These are phyloP conservation scores for Pempheris klunzingeri DNA, from an alignment of 2,797 vertebrate species.

Conservation along the genomic window DNA sequence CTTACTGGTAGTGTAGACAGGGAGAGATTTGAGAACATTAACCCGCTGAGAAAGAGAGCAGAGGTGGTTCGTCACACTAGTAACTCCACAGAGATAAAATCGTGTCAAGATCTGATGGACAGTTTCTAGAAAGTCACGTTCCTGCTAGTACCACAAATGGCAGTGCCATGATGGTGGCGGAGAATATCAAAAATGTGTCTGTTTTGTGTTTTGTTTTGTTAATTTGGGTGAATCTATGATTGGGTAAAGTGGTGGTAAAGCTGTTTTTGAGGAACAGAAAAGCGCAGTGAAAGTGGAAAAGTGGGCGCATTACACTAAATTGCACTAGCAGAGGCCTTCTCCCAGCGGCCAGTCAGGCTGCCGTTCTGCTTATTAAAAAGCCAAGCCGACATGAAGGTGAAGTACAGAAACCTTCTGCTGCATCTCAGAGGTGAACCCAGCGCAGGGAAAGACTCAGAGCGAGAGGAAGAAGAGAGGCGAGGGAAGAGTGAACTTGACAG, in stretches of 20 bases:
- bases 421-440: constrained; percentile 57
- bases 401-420: constrained; percentile 48
- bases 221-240: not conserved
- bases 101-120: not conserved
- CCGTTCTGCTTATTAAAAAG: constrained; percentile 55
- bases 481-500: constrained; percentile 66
- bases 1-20: not conserved
- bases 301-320: constrained; percentile 30
- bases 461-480: constrained; percentile 43
- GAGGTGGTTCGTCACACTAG: not conserved
- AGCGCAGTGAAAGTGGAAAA: constrained; percentile 1
- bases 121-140: not conserved
- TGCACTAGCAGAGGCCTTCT: constrained; percentile 14
- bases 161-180: not conserved
- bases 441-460: constrained; percentile 15
- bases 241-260: not conserved
- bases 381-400: constrained; percentile 54
- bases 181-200: too few relatives aligned
- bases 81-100: not conserved
- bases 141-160: not conserved
- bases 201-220: not conserved
- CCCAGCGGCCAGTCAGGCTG: constrained; percentile 15
- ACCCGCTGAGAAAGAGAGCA: not conserved
- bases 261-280: constrained; percentile 13
- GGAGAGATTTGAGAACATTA: not conserved